These are phyloP conservation scores for Gobius niger DNA, from an alignment of 2,113 vertebrate genomes.

Conservation along the genomic window DNA sequence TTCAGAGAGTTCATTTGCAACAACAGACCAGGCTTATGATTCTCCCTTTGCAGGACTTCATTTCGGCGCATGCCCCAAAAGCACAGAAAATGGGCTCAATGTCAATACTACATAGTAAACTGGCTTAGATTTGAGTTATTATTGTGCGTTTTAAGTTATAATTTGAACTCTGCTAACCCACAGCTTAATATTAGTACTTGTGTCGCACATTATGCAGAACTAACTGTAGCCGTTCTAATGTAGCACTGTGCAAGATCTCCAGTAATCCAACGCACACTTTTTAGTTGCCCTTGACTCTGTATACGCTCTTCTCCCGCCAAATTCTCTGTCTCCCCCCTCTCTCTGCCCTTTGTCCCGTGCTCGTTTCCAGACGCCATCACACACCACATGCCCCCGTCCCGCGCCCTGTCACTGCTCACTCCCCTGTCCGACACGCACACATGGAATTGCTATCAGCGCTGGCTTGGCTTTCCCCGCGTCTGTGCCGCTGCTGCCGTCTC, in stretches of 20 bases:
- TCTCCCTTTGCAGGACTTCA: no score
- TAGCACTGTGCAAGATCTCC: not conserved
- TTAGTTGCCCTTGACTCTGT: constrained; percentile 59
- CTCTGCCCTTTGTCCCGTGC: constrained; percentile 72
- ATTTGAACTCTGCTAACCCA: no score
- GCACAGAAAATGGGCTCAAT: no score
- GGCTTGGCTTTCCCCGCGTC: constrained; percentile 52
- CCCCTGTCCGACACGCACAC: constrained; percentile 80
- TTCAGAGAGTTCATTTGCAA: no score
- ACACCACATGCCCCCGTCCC: constrained; percentile 92
- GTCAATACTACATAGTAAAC: no score
- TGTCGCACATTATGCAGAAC: not conserved
- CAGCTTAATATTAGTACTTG: not conserved
- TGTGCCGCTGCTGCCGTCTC: constrained; percentile 51
- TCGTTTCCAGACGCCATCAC: constrained; percentile 92
- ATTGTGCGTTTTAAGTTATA: no score
- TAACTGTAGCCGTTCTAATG: not conserved
- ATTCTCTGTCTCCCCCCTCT: constrained; percentile 67
- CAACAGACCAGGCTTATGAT: no score
- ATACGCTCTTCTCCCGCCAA: not conserved
- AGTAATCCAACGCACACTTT: constrained; percentile 80
- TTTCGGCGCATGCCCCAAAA: no score
- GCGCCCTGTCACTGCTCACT: constrained; percentile 91
- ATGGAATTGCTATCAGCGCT: constrained; percentile 97
- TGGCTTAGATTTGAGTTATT: no score